Evolutionary conservation across 1,140 invertebrate species (phyloP), one percentile per base, ranked within the genome.

Genomic region (Temnothorax nylanderi): DNA sequence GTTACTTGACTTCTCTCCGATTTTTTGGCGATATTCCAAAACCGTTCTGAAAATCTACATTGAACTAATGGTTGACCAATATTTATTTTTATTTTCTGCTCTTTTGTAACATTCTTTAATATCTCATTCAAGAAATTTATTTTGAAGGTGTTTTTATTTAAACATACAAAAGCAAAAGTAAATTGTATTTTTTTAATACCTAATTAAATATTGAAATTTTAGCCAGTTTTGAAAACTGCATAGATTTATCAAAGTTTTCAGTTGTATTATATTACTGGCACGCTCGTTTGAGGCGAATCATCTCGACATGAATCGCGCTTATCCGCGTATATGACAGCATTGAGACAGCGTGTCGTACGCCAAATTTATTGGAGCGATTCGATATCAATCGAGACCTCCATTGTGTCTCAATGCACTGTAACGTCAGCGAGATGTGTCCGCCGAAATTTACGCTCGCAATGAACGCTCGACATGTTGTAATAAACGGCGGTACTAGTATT

Each of bases 341-440:
- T 84, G 80, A 84, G 80, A 84, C 44, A 49, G 67, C 44, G 54
- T 75, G 56, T 62, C 69, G 18, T 71, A 49, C 51, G 54, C 54
- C 13, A 26, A 56, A 87, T 62, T 64, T 89, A 89, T 87, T 72
- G 72, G 65, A 21, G 71, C 44, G 58, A 89, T 82, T 60, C 56
- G 75, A 77, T 75, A 69, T 81, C 47, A 86, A 86, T 86, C 74
- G 75, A 67, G 76, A 72, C 54, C 65, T 26, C 76, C 56, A 62
- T 90, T 72, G 77, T 77, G 51, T 47, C 72, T 78, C 71, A 47
- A 87, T 90, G 67, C 72, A 56, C 71, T 60, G 74, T 67, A 72
- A 87, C 69, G 74, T 64, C 60, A 82, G 64, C 44, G 47, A 58
- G 74, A 82, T 75, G 49, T 37, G 47, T 47, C 21, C 34, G 60